Conservation (phyloP, 1,140 invertebrate genomes). For the Mycetomoellerius zeteki region DNA sequence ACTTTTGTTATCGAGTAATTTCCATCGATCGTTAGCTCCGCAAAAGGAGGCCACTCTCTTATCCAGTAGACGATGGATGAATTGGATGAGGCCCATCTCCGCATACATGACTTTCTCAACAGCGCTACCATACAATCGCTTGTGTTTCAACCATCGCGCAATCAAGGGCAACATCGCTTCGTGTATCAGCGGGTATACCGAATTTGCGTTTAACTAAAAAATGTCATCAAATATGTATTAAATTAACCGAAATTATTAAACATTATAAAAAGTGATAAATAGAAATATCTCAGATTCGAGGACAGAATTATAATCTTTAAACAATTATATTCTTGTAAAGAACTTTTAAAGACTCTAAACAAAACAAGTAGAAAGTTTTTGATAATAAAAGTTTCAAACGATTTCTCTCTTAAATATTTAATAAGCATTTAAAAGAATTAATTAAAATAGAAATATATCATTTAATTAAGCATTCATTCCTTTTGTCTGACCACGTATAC, state of each 20-base stretch:
- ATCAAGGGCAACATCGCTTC: constrained; percentile 85
- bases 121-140: constrained; percentile 85
- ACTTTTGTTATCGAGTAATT: constrained; percentile 85
- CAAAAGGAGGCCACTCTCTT: constrained; percentile 88
- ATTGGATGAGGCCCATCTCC: constrained; percentile 87
- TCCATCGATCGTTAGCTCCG: constrained; percentile 86
- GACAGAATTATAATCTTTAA: not conserved
- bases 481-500: not conserved
- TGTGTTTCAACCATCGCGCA: constrained; percentile 84
- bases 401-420: not conserved
- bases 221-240: not conserved
- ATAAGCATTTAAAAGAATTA: not conserved
- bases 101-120: constrained; percentile 88
- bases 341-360: too few species aligned
- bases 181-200: constrained; percentile 86
- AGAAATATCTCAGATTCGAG: not conserved
- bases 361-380: not conserved
- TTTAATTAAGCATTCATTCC: not conserved
- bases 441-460: not conserved
- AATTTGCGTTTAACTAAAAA: constrained; percentile 85
- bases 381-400: not conserved
- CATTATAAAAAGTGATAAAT: not conserved
- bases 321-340: not conserved
- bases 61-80: constrained; percentile 88
- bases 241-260: not conserved